Conservation (phyloP, 2,888 invertebrate genomes). For the Acanthococcus lagerstroemiae region DNA sequence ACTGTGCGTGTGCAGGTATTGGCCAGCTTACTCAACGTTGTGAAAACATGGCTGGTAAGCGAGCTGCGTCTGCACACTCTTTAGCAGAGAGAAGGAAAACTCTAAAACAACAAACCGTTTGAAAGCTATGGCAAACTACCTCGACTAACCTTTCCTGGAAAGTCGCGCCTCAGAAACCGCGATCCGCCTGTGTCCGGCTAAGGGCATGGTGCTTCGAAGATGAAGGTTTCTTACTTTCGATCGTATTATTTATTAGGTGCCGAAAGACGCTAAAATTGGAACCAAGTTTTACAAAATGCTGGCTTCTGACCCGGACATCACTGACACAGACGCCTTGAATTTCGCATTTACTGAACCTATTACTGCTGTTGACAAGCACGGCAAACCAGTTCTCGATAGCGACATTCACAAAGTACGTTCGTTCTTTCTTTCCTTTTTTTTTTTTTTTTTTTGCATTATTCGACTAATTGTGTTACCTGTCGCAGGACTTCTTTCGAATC, state of each 20-base stretch:
- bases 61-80: too few species aligned
- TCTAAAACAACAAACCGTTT: too few species aligned
- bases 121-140: too few species aligned
- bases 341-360: slow-evolving; percentile 59
- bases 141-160: too few species aligned
- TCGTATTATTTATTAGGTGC: slow-evolving; percentile 45
- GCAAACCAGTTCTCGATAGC: slow-evolving; percentile 52
- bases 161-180: too few species aligned
- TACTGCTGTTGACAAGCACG: slow-evolving; percentile 71
- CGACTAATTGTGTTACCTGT: slow-evolving; percentile 6
- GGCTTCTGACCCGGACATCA: slow-evolving; percentile 71
- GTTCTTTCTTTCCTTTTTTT: not conserved
- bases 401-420: slow-evolving; percentile 37
- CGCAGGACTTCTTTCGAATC: slow-evolving; percentile 55
- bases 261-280: slow-evolving; percentile 66
- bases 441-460: not conserved
- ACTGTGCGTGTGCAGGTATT: too few species aligned
- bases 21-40: too few species aligned
- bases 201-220: not conserved
- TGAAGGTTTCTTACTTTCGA: not conserved
- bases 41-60: too few species aligned
- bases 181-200: too few species aligned
- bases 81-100: too few species aligned
- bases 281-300: slow-evolving; percentile 59
- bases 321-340: slow-evolving; percentile 55